These are phyloP conservation scores for Lipophrys pholis DNA, from an alignment of 2,113 vertebrate genomes.

Conservation along the genomic window DNA sequence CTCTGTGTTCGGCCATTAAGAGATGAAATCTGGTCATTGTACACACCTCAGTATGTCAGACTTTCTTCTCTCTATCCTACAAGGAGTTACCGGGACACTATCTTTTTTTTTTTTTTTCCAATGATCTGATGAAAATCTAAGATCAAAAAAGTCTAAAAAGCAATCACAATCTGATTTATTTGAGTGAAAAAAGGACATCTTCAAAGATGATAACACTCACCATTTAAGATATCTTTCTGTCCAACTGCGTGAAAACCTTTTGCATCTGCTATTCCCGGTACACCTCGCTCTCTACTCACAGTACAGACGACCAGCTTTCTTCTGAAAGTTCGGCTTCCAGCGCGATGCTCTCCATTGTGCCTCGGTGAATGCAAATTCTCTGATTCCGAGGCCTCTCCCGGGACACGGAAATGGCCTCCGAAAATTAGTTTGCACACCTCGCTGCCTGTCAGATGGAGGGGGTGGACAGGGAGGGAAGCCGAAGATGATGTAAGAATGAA, in stretches of 20 bases:
- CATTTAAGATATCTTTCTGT: conserved; percentile 11
- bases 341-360: conserved; percentile 35
- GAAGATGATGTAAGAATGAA: not conserved
- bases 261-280: not conserved
- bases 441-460: conserved; percentile 21
- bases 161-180: not conserved
- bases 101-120: not conserved
- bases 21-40: not conserved
- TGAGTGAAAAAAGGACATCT: not conserved
- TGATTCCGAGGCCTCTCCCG: conserved; percentile 20
- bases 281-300: conserved; percentile 19
- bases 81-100: not conserved
- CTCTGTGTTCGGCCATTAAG: not conserved
- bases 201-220: conserved; percentile 3
- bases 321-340: conserved; percentile 40
- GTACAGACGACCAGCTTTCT: conserved; percentile 22
- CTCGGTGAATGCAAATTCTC: conserved; percentile 54
- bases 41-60: not conserved
- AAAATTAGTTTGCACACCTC: conserved; percentile 68
- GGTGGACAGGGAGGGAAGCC: not conserved
- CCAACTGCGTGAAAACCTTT: conserved; percentile 25
- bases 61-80: not conserved
- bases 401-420: conserved; percentile 29
- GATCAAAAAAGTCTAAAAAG: not conserved
- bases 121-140: not conserved